Base-by-base conservation (phyloP, 2,113 vertebrate genomes). In the Phoenicopterus ruber region DNA sequence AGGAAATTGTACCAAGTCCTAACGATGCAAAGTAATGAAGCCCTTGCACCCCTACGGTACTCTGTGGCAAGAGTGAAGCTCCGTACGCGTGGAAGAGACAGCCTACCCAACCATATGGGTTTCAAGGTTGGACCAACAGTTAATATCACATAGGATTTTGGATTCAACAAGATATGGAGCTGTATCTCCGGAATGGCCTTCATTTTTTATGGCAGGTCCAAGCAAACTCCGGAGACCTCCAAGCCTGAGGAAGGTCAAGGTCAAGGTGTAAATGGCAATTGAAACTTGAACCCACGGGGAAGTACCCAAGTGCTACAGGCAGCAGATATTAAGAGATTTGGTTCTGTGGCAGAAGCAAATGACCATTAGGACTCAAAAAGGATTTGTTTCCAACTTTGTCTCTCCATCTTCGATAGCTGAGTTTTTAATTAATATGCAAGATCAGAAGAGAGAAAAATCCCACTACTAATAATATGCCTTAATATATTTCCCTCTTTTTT, bases 401-500 rank as follows among this genome's bases (percentile, higher is more conserved):
- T 29, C 1, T 36, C 58, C 31, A 22, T 54, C 46, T 73, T 81
- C 3, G 6, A 59, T 47, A 82, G 25, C 21, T 67, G 34, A 77
- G 16, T 19, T 80, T 82, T 71, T 91, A 94, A 73, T 88, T 84
- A 86, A 69, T 40, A 26, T 24, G 50, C 16, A 93, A 83, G 9
- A 36, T 83, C 52, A 55, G 66, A 90, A 89, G 26, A 89, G 17
- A 80, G 11, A 82, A 92, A 74, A 88, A 76, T 36, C 10, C 34
- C 15, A 63, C 49, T 52, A 32, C 7, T 61, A 79, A 50, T 54
- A 84, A 59, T 38, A 54, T 7, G 3, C 9, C 9, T 85, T 87
- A 82, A 94, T 44, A 14, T 34, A 38, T 83, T 86, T 94, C 78
- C 49, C 10, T 86, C 86, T 96, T 93, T 88, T 96, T 97, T 97